phyloP scores from a whole-genome alignment of 2,888 invertebrate species.

The Metellina segmentata region DNA sequence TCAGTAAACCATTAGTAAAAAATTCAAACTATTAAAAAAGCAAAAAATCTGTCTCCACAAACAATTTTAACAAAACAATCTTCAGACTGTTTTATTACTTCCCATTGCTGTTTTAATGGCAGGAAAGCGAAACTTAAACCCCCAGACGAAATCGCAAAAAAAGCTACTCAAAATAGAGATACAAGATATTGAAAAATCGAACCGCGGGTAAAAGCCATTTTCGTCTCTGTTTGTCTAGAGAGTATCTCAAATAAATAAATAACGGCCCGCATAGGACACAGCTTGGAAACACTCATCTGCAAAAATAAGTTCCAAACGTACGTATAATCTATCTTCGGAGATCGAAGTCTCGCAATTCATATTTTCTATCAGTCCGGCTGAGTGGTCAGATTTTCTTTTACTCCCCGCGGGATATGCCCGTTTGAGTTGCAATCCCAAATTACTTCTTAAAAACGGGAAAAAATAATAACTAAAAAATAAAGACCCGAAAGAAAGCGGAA shows the following conservation, averaged over 20 bases:
- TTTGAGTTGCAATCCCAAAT: conserved; percentile 21
- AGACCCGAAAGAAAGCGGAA: conserved; percentile 1
- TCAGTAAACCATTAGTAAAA: too few species aligned
- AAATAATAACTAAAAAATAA: not conserved
- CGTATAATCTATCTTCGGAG: conserved; percentile 8
- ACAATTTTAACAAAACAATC: not conserved
- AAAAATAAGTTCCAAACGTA: not conserved
- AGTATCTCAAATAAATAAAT: conserved; percentile 26
- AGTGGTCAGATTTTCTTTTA: conserved; percentile 20
- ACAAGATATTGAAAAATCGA: conserved; percentile 34
- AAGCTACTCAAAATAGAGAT: not conserved
- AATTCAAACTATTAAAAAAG: too few species aligned
- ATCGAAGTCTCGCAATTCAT: conserved; percentile 6
- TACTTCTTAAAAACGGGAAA: conserved; percentile 1
- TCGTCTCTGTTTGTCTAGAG: not conserved
- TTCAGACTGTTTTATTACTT: conserved; percentile 24
- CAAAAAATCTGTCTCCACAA: too few species aligned
- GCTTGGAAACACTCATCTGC: conserved; percentile 4
- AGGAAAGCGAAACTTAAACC: not conserved
- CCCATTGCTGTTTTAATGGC: not conserved
- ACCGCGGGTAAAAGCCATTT: conserved; percentile 16
- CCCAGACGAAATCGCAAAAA: conserved; percentile 17
- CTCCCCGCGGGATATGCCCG: not conserved
- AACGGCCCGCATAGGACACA: not conserved
- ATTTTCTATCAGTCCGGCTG: not conserved